Conservation (phyloP, 1,140 invertebrate genomes). For the Centruroides sculpturatus region DNA sequence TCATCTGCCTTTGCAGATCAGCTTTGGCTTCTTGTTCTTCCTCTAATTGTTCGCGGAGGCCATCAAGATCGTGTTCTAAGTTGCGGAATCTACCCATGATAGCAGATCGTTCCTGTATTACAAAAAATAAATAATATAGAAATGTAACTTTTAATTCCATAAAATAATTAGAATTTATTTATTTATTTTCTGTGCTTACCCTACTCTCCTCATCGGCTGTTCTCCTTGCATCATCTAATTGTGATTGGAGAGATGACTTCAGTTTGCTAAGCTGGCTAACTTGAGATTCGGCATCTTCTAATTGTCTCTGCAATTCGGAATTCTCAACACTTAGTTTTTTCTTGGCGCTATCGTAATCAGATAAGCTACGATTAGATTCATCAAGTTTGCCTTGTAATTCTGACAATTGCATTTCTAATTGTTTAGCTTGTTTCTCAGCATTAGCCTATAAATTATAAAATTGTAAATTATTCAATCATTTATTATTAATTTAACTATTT, state of each 20-base stretch:
- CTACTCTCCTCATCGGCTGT: slow-evolving; percentile 90
- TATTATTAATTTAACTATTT: neutral
- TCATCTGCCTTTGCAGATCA: slow-evolving; percentile 78
- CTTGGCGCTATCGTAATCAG: slow-evolving; percentile 90
- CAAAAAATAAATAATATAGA: neutral
- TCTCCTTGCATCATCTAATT: slow-evolving; percentile 94
- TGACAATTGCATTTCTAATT: slow-evolving; percentile 85
- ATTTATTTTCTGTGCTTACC: slow-evolving; percentile 25
- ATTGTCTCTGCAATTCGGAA: slow-evolving; percentile 78
- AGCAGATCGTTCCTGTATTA: slow-evolving; percentile 59
- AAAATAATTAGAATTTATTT: neutral
- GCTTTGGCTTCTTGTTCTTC: slow-evolving; percentile 95
- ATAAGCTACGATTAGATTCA: slow-evolving; percentile 82
- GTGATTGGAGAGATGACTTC: slow-evolving; percentile 84
- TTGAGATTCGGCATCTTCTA: slow-evolving; percentile 95
- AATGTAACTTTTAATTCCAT: too few relatives aligned
- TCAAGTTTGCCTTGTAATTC: slow-evolving; percentile 92
- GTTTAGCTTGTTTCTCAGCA: slow-evolving; percentile 88
- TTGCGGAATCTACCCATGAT: slow-evolving; percentile 93
- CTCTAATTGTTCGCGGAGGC: slow-evolving; percentile 84
- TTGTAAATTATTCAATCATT: neutral
- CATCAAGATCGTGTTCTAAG: slow-evolving; percentile 93
- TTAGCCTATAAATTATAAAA: neutral
- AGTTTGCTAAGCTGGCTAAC: slow-evolving; percentile 92
- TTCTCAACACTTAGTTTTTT: slow-evolving; percentile 95